phyloP scores from a whole-genome alignment of 1,140 invertebrate genomes.

The Diorhabda elongata region DNA sequence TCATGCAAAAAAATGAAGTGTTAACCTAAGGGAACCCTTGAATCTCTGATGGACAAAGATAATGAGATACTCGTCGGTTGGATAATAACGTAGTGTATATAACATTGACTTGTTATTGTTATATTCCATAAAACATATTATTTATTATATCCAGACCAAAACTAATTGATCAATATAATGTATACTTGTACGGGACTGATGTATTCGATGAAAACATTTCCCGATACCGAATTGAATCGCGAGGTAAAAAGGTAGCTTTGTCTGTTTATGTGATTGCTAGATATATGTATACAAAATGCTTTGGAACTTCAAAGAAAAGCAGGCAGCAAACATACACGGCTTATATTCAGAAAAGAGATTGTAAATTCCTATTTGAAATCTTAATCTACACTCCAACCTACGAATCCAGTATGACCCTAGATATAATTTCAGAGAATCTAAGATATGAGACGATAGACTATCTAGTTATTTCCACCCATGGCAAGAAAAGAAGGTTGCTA shows the following conservation, averaged over 20 bases:
- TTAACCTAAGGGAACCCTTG: constrained; percentile 2
- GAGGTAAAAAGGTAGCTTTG: constrained; percentile 43
- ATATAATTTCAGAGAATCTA: constrained; percentile 10
- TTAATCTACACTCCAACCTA: constrained; percentile 16
- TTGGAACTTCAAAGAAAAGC: constrained; percentile 37
- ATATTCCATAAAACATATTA: constrained; percentile 36
- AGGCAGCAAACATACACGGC: constrained; percentile 24
- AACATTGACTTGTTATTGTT: constrained; percentile 27
- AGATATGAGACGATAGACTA: background rate
- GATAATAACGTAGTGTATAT: constrained; percentile 37
- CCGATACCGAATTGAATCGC: background rate
- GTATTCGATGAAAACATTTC: constrained; percentile 32
- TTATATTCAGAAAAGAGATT: constrained; percentile 33
- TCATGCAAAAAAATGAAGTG: background rate
- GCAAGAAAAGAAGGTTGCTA: constrained; percentile 15
- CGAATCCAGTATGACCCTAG: constrained; percentile 6
- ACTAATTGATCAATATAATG: constrained; percentile 43
- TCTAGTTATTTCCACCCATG: constrained; percentile 7
- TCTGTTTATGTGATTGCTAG: constrained; percentile 39
- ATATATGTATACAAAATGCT: constrained; percentile 40
- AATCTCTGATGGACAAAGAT: constrained; percentile 2
- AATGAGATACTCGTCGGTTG: constrained; percentile 21
- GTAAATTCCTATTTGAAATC: constrained; percentile 28
- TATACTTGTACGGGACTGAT: constrained; percentile 40
- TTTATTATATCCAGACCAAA: constrained; percentile 40